A percentile compares a stretch with the other conserved stretches of the same genome.
Conservation (phyloP, 2,797 vertebrate species). For the Podarcis siculus region DNA sequence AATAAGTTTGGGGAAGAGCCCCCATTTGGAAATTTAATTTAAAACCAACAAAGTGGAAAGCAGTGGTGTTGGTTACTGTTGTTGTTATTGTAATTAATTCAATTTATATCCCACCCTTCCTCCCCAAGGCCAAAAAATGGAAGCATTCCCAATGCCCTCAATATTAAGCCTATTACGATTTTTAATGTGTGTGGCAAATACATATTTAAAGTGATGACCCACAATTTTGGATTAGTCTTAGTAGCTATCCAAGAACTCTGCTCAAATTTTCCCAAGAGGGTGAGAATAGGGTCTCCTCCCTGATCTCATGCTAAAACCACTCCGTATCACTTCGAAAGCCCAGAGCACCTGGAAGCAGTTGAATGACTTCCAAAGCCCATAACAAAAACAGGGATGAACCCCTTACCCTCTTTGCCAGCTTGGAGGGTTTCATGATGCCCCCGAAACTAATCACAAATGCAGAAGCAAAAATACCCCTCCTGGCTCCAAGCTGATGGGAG, state of each 20-base stretch:
- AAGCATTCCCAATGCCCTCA: no score
- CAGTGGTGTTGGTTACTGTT: not conserved
- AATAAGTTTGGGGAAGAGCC: not conserved
- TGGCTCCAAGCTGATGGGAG: not conserved
- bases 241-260: not conserved
- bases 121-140: no score
- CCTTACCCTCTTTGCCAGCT: no score
- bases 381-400: no score
- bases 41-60: slow-evolving; percentile 28
- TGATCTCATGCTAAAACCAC: not conserved
- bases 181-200: no score
- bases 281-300: not conserved
- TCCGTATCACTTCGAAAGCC: not conserved
- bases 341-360: no score
- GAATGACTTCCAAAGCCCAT: not conserved
- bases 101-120: no score
- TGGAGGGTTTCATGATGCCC: no score
- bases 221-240: not conserved
- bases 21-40: slow-evolving; percentile 43
- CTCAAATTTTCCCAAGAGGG: not conserved
- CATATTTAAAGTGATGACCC: not conserved
- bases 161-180: no score
- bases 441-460: no score
- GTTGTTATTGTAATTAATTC: no score
- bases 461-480: not conserved